phyloP scores from a whole-genome alignment of 2,113 vertebrate species.

The Cinclus cinclus region DNA sequence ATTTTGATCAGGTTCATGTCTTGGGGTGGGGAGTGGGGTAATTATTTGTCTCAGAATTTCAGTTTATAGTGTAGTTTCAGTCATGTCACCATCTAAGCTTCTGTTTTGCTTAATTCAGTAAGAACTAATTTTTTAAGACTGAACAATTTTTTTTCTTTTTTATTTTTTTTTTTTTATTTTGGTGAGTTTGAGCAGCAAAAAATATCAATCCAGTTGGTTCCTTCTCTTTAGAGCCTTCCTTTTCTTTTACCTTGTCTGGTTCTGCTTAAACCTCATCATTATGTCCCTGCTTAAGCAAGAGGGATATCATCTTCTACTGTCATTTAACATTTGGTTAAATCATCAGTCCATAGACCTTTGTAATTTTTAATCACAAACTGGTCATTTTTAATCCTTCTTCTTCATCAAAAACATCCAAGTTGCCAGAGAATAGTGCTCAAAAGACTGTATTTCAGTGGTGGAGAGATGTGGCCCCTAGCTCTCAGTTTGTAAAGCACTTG shows the following conservation, averaged over 20 bases:
- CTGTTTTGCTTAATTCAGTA: background rate
- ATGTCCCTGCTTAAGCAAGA: background rate
- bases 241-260: background rate
- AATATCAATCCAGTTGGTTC: background rate
- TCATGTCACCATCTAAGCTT: background rate
- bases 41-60: background rate
- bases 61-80: background rate
- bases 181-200: background rate
- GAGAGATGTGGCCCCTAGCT: background rate
- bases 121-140: background rate
- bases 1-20: background rate
- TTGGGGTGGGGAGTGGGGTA: rapidly evolving
- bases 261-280: background rate
- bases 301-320: background rate
- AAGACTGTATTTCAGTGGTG: background rate
- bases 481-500: background rate
- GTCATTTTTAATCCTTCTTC: background rate
- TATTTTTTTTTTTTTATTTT: background rate
- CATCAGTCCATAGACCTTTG: background rate
- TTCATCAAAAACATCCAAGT: background rate
- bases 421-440: background rate
- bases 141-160: too few relatives aligned
- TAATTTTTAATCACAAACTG: background rate
- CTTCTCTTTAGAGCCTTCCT: background rate
- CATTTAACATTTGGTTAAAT: background rate